Base-by-base conservation (phyloP, 2,888 invertebrate species). In the Perizoma affinitatum region DNA sequence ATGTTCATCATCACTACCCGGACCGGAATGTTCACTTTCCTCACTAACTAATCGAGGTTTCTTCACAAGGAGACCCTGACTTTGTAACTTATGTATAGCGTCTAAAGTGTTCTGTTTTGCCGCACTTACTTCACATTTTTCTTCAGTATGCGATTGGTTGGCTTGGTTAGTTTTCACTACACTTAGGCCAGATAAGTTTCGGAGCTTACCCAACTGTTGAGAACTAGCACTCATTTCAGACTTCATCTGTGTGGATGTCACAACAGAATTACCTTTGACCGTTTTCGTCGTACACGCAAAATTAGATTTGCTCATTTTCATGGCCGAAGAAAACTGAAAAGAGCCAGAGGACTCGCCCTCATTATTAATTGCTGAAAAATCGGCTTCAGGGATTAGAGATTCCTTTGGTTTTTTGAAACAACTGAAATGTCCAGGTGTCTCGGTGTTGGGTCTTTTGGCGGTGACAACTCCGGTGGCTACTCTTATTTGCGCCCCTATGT, bases 321-420 rank as follows among this genome's bases (percentile, higher is more conserved):
- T 76, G 0, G 82, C 75, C 7, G 85, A 74, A 5, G 80, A 74
- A 54, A 78, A 83, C 42, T 88, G 80, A 8, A 79, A 68, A 4
- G 72, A 60, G 3, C 75, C 68, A 4, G 72, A 60, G 3, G 75
- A 65, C 33, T 80, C 78, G 45, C 74, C 77, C 22, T 77, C 72
- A 44, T 60, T 9, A n/a, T 59, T 73, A 41, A 76, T 74, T 10
- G 62, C 57, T 3, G 79, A 68, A 49, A 83, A 65, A 58, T 87
- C 88, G 42, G 81, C 69, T 35, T 72, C 77, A 5, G 85, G 81
- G 54, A 84, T 80, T 5, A 86, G 71, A 6, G 86, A 84, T 65
- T 90, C 89, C 68, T 88, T 90, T 9, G 87, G 83, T 69, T 87
- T 90, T 70, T 91, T 92, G 65, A 90, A 89, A 73, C 86, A 87